A percentile compares a stretch with the other conserved stretches of the same genome.
Evolutionary conservation across 2,888 invertebrate species (phyloP).

Genomic region (Xanthia togata): DNA sequence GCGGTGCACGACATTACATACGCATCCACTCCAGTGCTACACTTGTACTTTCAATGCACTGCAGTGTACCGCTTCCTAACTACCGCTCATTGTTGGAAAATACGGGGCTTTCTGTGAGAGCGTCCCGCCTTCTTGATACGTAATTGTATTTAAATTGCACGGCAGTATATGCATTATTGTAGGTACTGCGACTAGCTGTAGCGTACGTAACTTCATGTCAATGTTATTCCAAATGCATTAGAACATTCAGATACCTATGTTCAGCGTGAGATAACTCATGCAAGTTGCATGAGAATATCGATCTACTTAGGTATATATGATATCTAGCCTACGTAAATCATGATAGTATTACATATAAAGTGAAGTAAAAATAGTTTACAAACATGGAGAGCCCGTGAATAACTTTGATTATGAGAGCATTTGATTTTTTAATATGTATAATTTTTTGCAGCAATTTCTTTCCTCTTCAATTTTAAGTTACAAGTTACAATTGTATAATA

Average conservation of each 20-base stretch:
- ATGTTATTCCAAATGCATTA: slow-evolving; percentile 19
- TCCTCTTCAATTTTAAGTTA: not conserved
- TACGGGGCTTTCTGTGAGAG: slow-evolving; percentile 58
- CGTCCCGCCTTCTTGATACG: slow-evolving; percentile 47
- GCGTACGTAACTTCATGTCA: slow-evolving; percentile 1
- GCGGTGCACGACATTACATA: slow-evolving; percentile 64
- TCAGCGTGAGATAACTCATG: not conserved
- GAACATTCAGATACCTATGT: not conserved
- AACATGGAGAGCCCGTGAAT: not conserved
- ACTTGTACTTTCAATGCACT: slow-evolving; percentile 76
- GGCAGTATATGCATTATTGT: slow-evolving; percentile 40
- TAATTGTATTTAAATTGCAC: slow-evolving; percentile 67
- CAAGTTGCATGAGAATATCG: not conserved
- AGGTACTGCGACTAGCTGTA: slow-evolving; percentile 13
- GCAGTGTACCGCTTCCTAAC: slow-evolving; percentile 55
- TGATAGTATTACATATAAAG: not conserved
- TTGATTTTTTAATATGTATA: not conserved
- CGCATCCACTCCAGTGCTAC: slow-evolving; percentile 42
- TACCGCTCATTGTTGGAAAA: slow-evolving; percentile 55
- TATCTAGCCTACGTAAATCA: not conserved
- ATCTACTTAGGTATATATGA: not conserved
- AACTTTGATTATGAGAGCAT: not conserved
- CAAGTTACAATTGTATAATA: not conserved
- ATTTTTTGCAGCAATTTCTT: not conserved
- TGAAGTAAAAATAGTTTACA: not conserved